Percentiles rank a stretch among this genome's conserved stretches.
phyloP scores from a whole-genome alignment of 2,888 invertebrate species.

The Lasioglossum calceatum region DNA sequence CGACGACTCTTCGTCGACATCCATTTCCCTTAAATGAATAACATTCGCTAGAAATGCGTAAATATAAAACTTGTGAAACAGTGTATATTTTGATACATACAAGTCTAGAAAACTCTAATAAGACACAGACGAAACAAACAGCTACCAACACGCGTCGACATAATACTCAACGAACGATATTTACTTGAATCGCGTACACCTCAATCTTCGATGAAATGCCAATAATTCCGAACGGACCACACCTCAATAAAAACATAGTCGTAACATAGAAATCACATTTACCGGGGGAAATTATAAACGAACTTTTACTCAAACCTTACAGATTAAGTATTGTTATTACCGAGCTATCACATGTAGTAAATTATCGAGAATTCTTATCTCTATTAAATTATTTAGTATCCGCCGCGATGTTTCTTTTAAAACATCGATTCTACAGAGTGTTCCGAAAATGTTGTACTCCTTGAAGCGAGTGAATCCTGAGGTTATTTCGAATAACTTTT shows the following conservation, averaged over 20 bases:
- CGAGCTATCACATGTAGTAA: slow-evolving; percentile 7
- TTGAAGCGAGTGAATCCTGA: too few relatives aligned
- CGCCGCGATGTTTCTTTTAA: background rate
- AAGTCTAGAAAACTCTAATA: background rate
- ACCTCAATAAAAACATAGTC: slow-evolving; percentile 8
- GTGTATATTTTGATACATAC: background rate
- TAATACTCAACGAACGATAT: background rate
- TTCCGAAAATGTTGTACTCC: too few relatives aligned
- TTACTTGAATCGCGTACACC: background rate
- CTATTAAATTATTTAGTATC: slow-evolving; percentile 1
- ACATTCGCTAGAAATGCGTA: background rate
- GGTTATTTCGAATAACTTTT: too few relatives aligned
- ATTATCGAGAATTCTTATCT: background rate
- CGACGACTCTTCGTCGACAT: background rate
- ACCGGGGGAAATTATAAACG: background rate
- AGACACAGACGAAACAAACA: background rate
- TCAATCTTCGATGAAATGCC: background rate
- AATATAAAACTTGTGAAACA: background rate
- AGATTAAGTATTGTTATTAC: background rate
- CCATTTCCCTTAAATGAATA: background rate
- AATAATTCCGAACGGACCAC: background rate
- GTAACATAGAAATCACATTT: background rate
- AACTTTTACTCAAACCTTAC: background rate
- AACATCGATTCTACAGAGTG: background rate
- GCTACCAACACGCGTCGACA: background rate